A percentile compares a stretch with the other conserved stretches of the same genome.
Evolutionary conservation across 2,888 invertebrate genomes (phyloP).

Genomic region (Falcaria lacertinaria): DNA sequence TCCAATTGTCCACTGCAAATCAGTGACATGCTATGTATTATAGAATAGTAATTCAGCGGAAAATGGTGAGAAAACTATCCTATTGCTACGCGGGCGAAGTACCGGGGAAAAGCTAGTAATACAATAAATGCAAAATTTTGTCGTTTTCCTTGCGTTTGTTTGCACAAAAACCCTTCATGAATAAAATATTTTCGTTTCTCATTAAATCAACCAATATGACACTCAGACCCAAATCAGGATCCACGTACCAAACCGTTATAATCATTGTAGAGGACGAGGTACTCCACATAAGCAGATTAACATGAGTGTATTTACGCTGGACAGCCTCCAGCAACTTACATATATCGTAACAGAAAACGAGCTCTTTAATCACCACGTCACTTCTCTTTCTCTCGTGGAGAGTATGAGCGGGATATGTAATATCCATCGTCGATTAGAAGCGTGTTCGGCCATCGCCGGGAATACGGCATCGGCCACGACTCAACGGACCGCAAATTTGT

Average conservation of each 20-base stretch:
- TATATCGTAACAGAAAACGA: constrained; percentile 42
- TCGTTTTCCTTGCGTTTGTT: no score
- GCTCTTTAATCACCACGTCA: constrained; percentile 39
- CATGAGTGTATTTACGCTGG: constrained; percentile 33
- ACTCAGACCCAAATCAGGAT: constrained; percentile 38
- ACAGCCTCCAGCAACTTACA: constrained; percentile 33
- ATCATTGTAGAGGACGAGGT: constrained; percentile 25
- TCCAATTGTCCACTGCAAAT: no score
- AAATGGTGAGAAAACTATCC: no score
- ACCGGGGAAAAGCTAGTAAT: no score
- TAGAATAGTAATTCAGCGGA: no score
- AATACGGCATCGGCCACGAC: constrained; percentile 43
- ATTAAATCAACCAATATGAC: constrained; percentile 40
- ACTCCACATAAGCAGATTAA: constrained; percentile 42
- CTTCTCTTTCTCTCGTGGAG: constrained; percentile 27
- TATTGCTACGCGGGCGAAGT: no score
- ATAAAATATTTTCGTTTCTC: constrained; percentile 40
- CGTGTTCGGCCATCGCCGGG: constrained; percentile 34
- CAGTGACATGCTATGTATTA: no score
- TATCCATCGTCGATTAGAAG: constrained; percentile 42
- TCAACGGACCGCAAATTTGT: constrained; percentile 73
- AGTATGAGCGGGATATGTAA: constrained; percentile 32
- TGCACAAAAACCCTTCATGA: constrained; percentile 27
- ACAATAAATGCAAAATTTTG: no score
- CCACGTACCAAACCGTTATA: constrained; percentile 30